phyloP scores from a whole-genome alignment of 2,888 invertebrate species.

The Carabus problematicus region DNA sequence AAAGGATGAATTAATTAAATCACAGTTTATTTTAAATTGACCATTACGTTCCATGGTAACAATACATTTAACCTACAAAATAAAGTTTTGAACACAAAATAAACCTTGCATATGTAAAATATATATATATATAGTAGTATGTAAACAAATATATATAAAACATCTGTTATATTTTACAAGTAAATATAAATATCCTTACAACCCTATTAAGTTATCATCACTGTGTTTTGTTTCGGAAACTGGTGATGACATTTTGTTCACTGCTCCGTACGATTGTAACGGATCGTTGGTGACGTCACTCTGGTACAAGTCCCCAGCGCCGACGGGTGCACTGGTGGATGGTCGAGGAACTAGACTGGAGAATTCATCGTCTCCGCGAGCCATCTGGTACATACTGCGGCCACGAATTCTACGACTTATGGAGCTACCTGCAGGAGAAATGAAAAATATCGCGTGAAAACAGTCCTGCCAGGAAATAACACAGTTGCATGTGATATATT shows the following conservation, averaged over 20 bases:
- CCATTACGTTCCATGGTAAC: slow-evolving; percentile 13
- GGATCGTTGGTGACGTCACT: slow-evolving; percentile 52
- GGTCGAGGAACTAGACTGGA: slow-evolving; percentile 52
- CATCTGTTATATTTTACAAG: slow-evolving; percentile 22
- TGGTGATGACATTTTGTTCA: slow-evolving; percentile 20
- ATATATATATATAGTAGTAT: slow-evolving; percentile 7
- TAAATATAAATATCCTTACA: slow-evolving; percentile 19
- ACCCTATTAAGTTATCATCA: slow-evolving; percentile 41
- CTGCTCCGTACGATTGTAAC: slow-evolving; percentile 34
- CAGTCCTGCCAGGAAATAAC: slow-evolving; percentile 16
- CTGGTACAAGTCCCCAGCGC: slow-evolving; percentile 52
- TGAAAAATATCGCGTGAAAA: slow-evolving; percentile 9
- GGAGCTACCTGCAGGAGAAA: slow-evolving; percentile 67
- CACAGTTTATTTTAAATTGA: slow-evolving; percentile 41
- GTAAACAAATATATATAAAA: slow-evolving; percentile 32
- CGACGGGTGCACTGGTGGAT: slow-evolving; percentile 53
- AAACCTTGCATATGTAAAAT: slow-evolving; percentile 15
- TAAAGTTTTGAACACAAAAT: slow-evolving; percentile 9
- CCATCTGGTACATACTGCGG: slow-evolving; percentile 76
- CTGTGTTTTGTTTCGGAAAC: slow-evolving; percentile 30
- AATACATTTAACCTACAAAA: slow-evolving; percentile 9
- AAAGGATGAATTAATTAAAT: slow-evolving; percentile 13
- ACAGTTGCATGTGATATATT: background rate
- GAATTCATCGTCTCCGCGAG: slow-evolving; percentile 71
- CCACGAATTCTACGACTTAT: slow-evolving; percentile 80